A percentile compares a stretch with the other conserved stretches of the same genome.
These are phyloP conservation scores for Calliphora vicina DNA, from an alignment of 1,140 invertebrate genomes.

Conservation along the genomic window DNA sequence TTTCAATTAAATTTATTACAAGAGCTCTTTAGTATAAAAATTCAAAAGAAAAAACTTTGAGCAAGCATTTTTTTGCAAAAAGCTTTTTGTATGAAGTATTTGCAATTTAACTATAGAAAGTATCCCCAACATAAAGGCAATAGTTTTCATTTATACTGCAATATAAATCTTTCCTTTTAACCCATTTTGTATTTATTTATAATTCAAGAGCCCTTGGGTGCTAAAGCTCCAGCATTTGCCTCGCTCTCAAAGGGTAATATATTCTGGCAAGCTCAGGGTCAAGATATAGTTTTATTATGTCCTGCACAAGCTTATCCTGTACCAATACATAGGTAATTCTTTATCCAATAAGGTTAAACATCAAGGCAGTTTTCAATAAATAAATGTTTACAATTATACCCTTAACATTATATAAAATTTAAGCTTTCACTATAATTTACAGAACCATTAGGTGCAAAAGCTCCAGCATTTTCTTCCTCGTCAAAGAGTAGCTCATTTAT, in stretches of 20 bases:
- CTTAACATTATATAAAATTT: no score
- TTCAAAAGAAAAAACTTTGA: no score
- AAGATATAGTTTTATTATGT: constrained; percentile 69
- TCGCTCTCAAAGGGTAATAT: constrained; percentile 74
- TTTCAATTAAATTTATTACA: no score
- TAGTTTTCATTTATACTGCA: background rate
- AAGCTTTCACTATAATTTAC: constrained; percentile 42
- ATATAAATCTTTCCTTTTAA: background rate
- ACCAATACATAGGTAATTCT: constrained; percentile 64
- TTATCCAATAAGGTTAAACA: constrained; percentile 39
- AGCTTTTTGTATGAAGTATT: no score
- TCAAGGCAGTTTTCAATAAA: constrained; percentile 68
- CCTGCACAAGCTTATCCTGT: constrained; percentile 68
- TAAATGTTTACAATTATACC: background rate
- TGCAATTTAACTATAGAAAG: no score
- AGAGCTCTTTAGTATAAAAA: no score
- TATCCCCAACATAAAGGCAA: background rate
- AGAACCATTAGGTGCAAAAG: constrained; percentile 76
- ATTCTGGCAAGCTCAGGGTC: constrained; percentile 66
- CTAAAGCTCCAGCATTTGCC: constrained; percentile 65
- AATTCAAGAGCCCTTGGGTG: constrained; percentile 69
- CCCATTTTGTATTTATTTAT: background rate
- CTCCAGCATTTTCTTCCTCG: constrained; percentile 68
- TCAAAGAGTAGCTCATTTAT: constrained; percentile 73
- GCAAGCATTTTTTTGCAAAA: no score